Conservation (phyloP, 1,140 invertebrate genomes). For the Rhyzopertha dominica region DNA sequence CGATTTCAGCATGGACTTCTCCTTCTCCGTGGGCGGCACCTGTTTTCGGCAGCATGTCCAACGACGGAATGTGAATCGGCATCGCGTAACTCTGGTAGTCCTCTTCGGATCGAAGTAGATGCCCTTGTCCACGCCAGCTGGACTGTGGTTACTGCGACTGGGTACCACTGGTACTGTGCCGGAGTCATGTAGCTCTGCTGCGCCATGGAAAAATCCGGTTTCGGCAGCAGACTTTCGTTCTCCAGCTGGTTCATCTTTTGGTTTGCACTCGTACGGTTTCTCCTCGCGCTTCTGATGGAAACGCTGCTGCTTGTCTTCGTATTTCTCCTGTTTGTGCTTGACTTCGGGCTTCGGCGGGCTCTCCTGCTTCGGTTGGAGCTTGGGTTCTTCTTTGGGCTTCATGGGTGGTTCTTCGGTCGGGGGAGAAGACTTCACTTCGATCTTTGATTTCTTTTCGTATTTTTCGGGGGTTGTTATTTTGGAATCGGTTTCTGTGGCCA, state of each 20-base stretch:
- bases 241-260: slow-evolving; percentile 33
- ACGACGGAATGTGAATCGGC: slow-evolving; percentile 33
- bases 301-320: slow-evolving; percentile 31
- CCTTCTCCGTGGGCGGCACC: slow-evolving; percentile 30
- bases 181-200: slow-evolving; percentile 48
- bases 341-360: slow-evolving; percentile 42
- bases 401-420: slow-evolving; percentile 33
- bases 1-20: slow-evolving; percentile 39
- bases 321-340: slow-evolving; percentile 30
- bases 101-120: slow-evolving; percentile 40
- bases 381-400: slow-evolving; percentile 44
- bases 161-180: slow-evolving; percentile 53
- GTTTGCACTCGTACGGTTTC: slow-evolving; percentile 32
- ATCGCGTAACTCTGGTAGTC: slow-evolving; percentile 36
- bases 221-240: slow-evolving; percentile 48
- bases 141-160: slow-evolving; percentile 58
- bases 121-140: slow-evolving; percentile 35
- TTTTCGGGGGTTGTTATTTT: no score
- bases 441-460: slow-evolving; percentile 22
- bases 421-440: no score
- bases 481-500: slow-evolving; percentile 19
- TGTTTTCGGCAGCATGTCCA: slow-evolving; percentile 40
- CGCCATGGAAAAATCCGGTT: slow-evolving; percentile 53
- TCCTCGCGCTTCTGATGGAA: slow-evolving; percentile 31
- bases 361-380: slow-evolving; percentile 31